Conservation (phyloP, 2,888 invertebrate species). For the Drosophila glabriapex region DNA sequence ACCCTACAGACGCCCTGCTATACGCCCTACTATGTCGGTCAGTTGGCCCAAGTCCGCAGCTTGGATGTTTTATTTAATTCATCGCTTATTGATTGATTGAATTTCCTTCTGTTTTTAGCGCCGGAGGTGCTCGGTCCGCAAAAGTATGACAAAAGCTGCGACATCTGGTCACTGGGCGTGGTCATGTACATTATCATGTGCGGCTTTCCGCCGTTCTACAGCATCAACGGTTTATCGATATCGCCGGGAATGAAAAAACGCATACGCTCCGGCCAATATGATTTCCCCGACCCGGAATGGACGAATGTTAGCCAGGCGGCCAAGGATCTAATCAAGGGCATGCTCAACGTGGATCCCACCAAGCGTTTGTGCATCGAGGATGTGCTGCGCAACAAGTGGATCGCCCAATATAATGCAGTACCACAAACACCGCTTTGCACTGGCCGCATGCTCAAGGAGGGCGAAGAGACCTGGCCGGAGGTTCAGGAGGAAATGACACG, state of each 20-base stretch:
- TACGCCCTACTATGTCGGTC: constrained; percentile 99
- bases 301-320: constrained; percentile 97
- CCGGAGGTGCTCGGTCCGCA: constrained; percentile 96
- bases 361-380: constrained; percentile 95
- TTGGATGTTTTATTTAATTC: not conserved
- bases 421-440: constrained; percentile 98
- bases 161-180: constrained; percentile 99
- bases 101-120: constrained; percentile 62
- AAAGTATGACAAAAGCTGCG: constrained; percentile 99
- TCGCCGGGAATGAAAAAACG: constrained; percentile 99
- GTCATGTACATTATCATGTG: constrained; percentile 99
- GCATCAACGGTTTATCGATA: constrained; percentile 98
- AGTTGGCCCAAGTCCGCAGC: constrained; percentile 73
- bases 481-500: constrained; percentile 99
- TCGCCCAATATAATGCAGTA: constrained; percentile 92
- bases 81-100: not conserved
- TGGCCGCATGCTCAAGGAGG: constrained; percentile 94
- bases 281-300: constrained; percentile 98
- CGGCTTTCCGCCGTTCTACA: constrained; percentile 99
- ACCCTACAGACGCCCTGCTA: constrained; percentile 99
- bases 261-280: constrained; percentile 96
- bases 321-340: constrained; percentile 96
- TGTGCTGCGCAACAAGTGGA: constrained; percentile 95
- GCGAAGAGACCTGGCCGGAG: constrained; percentile 97
- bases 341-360: constrained; percentile 97